Conservation (phyloP, 2,888 invertebrate genomes). For the Drosophila picticornis region DNA sequence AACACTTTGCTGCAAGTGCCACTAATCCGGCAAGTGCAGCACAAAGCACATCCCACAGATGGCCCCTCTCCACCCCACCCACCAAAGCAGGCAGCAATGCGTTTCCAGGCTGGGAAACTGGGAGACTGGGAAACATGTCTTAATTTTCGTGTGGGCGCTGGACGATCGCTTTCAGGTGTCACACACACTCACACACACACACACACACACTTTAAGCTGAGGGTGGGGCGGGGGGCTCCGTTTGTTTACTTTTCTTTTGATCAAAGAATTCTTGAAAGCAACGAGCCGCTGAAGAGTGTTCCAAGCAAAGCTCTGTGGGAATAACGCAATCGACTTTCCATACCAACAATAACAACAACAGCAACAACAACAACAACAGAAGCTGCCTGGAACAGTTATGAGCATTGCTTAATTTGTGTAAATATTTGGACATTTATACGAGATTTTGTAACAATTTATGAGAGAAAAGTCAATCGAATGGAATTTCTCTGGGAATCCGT, state of each 20-base stretch:
- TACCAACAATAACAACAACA: conserved; percentile 36
- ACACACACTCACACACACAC: conserved; percentile 20
- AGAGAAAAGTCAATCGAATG: conserved; percentile 4
- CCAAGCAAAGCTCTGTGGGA: conserved; percentile 76
- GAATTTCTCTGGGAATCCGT: conserved; percentile 12
- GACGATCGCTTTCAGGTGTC: conserved; percentile 72
- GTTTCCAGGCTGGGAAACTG: conserved; percentile 22
- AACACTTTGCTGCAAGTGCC: conserved; percentile 66
- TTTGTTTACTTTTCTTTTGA: conserved; percentile 56
- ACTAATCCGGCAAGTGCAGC: conserved; percentile 72
- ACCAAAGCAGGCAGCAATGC: conserved; percentile 51
- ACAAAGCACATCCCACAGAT: conserved; percentile 53
- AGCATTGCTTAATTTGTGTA: conserved; percentile 64
- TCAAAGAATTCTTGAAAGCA: conserved; percentile 57
- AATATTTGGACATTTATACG: conserved; percentile 79
- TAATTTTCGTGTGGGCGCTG: conserved; percentile 74
- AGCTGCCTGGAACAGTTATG: conserved; percentile 53
- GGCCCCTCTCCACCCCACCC: conserved; percentile 10
- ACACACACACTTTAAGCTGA: conserved; percentile 46
- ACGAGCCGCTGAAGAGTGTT: conserved; percentile 35
- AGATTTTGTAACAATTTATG: conserved; percentile 63
- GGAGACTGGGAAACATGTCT: conserved; percentile 50
- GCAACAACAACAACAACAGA: conserved; percentile 52
- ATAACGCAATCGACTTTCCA: conserved; percentile 60
- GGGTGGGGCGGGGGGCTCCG: conserved; percentile 25